Conservation (phyloP, 2,888 invertebrate genomes). For the Suillia variegata region DNA sequence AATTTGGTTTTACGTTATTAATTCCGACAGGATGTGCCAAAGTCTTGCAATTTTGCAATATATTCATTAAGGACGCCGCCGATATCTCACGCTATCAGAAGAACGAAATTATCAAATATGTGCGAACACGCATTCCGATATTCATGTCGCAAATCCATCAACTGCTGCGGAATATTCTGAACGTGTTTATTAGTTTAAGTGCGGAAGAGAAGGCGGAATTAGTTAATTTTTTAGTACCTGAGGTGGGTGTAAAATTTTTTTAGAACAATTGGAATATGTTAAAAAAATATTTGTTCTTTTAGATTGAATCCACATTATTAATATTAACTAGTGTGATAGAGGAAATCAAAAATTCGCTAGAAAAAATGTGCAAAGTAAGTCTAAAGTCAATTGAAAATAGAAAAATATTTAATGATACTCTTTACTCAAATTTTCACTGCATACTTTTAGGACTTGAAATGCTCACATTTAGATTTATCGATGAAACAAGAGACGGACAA, state of each 20-base stretch:
- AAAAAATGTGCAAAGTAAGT: slow-evolving; percentile 65
- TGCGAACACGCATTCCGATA: slow-evolving; percentile 70
- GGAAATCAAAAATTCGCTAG: slow-evolving; percentile 67
- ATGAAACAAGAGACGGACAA: slow-evolving; percentile 40
- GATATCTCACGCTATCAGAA: slow-evolving; percentile 69
- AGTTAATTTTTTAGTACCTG: slow-evolving; percentile 70
- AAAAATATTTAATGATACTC: neutral
- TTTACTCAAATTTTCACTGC: neutral
- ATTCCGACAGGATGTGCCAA: slow-evolving; percentile 61
- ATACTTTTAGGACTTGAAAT: slow-evolving; percentile 46
- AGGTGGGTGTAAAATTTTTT: slow-evolving; percentile 65
- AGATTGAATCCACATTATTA: slow-evolving; percentile 69
- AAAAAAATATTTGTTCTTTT: slow-evolving; percentile 32
- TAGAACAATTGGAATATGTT: neutral
- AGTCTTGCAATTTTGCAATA: slow-evolving; percentile 68
- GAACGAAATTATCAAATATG: slow-evolving; percentile 71
- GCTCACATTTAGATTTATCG: slow-evolving; percentile 51
- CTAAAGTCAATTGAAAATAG: neutral
- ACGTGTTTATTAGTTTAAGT: slow-evolving; percentile 66
- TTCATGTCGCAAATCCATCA: slow-evolving; percentile 69
- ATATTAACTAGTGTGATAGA: slow-evolving; percentile 66
- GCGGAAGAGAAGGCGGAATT: slow-evolving; percentile 67
- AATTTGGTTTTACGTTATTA: too few relatives aligned
- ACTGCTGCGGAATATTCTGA: slow-evolving; percentile 67
- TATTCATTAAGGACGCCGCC: slow-evolving; percentile 69